phyloP scores from a whole-genome alignment of 2,113 vertebrate genomes.

The Budorcas taxicolor region DNA sequence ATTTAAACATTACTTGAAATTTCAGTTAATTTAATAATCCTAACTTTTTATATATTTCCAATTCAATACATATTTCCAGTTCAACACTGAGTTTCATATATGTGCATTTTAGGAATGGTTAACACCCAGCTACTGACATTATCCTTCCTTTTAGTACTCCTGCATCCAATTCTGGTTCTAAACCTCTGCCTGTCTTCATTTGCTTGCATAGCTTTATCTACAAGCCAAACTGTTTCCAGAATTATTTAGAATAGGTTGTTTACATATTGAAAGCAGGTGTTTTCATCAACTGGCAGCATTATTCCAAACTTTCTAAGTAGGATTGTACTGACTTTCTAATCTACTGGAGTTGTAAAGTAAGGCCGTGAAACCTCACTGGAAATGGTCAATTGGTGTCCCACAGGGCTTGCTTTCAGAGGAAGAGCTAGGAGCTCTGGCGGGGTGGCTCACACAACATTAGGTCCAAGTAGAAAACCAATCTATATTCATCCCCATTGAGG shows the following conservation, averaged over 20 bases:
- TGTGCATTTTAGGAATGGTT: background rate
- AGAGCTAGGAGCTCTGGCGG: slow-evolving; percentile 45
- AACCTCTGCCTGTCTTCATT: background rate
- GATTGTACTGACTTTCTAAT: background rate
- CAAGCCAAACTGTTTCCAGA: background rate
- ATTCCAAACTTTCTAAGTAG: background rate
- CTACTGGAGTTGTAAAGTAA: background rate
- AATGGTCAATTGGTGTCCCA: slow-evolving; percentile 58
- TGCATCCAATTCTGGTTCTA: background rate
- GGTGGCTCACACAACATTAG: slow-evolving; percentile 47
- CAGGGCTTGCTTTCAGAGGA: slow-evolving; percentile 39
- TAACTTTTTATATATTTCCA: background rate
- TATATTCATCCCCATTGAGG: slow-evolving; percentile 57
- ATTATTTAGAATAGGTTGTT: background rate
- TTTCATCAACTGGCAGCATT: background rate
- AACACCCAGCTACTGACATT: background rate
- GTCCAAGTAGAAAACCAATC: slow-evolving; percentile 64
- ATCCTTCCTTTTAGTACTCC: background rate
- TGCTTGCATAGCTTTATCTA: background rate
- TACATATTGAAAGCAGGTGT: background rate
- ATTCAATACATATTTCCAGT: background rate
- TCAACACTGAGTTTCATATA: background rate
- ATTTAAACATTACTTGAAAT: background rate
- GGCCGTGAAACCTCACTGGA: background rate
- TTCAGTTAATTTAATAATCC: background rate